A percentile compares a stretch with the other conserved stretches of the same genome.
phyloP scores from a whole-genome alignment of 2,113 vertebrate species.

The Myodes glareolus region DNA sequence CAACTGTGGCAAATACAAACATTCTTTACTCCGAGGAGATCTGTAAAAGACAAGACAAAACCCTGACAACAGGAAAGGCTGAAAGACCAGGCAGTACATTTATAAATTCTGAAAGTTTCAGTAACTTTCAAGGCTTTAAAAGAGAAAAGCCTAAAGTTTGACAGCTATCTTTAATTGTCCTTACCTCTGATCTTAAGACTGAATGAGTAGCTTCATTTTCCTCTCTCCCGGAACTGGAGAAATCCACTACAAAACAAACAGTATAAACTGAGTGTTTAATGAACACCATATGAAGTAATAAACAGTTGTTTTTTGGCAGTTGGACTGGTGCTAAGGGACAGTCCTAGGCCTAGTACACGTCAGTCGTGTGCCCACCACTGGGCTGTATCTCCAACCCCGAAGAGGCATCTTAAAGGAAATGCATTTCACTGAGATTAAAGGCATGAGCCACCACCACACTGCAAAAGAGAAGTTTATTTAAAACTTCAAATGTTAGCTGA shows the following conservation, averaged over 20 bases:
- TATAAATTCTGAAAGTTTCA: not conserved
- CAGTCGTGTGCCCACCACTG: not conserved
- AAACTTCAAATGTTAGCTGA: too few relatives aligned
- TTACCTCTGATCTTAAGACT: slow-evolving; percentile 94
- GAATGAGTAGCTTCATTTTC: slow-evolving; percentile 90
- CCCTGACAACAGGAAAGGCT: not conserved
- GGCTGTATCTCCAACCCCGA: not conserved
- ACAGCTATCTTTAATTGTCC: slow-evolving; percentile 58
- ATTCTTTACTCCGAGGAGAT: not conserved
- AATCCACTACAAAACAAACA: slow-evolving; percentile 88
- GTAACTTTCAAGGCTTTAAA: slow-evolving; percentile 30
- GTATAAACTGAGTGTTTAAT: slow-evolving; percentile 61
- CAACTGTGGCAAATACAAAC: not conserved
- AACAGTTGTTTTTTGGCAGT: not conserved
- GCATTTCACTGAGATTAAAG: not conserved
- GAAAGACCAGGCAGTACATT: not conserved
- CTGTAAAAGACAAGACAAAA: not conserved
- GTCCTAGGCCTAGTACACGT: not conserved
- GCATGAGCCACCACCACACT: not conserved
- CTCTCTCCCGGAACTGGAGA: slow-evolving; percentile 90
- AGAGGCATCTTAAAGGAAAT: not conserved
- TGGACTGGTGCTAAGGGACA: not conserved
- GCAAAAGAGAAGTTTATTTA: too few relatives aligned
- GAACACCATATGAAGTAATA: not conserved
- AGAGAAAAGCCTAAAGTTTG: slow-evolving; percentile 50